A percentile compares a stretch with the other conserved stretches of the same genome.
Evolutionary conservation across 1,140 invertebrate species (phyloP).

Genomic region (Drosophila ercepeae): DNA sequence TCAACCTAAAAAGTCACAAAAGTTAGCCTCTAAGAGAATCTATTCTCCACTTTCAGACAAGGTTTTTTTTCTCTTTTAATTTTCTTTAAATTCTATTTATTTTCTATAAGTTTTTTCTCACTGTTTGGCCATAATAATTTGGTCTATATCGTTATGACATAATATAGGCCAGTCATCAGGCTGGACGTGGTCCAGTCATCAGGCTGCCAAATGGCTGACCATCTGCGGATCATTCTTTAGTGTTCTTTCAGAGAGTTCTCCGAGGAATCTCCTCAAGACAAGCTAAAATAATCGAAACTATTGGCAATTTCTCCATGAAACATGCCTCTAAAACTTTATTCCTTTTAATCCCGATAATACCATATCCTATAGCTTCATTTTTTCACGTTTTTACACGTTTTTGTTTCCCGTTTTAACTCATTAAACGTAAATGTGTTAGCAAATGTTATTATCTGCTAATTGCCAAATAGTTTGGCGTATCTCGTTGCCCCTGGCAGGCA

Average conservation of each 20-base stretch:
- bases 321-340: background rate
- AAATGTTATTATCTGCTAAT: constrained; percentile 46
- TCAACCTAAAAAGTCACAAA: background rate
- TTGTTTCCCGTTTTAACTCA: constrained; percentile 2
- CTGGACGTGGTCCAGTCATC: constrained; percentile 45
- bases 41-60: no score
- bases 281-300: background rate
- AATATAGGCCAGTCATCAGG: constrained; percentile 49
- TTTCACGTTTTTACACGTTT: background rate
- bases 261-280: constrained; percentile 18
- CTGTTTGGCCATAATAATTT: constrained; percentile 48
- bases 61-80: background rate
- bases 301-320: no score
- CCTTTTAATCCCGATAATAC: background rate
- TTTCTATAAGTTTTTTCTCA: constrained; percentile 1
- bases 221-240: constrained; percentile 66
- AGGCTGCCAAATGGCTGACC: constrained; percentile 58
- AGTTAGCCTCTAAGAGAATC: background rate
- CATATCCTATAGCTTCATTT: background rate
- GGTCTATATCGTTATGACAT: constrained; percentile 71
- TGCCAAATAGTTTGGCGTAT: constrained; percentile 51
- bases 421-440: constrained; percentile 27
- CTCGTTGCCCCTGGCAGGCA: constrained; percentile 36
- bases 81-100: background rate
- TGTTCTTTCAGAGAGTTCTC: constrained; percentile 27